phyloP scores from a whole-genome alignment of 1,140 invertebrate species.

The Drosophila lacertosa region DNA sequence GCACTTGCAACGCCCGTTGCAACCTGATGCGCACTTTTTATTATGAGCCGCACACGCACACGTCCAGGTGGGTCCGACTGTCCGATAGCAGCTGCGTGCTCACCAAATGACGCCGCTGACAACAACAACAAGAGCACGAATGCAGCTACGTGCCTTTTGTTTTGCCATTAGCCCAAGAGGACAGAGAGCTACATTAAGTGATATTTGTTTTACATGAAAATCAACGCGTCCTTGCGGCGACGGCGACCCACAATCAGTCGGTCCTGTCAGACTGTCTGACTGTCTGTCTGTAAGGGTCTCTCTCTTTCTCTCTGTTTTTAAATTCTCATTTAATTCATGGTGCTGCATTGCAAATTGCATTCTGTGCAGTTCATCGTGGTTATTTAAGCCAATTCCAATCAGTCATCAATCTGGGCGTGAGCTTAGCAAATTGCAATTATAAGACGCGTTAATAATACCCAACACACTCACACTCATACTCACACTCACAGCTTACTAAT shows the following conservation, averaged over 20 bases:
- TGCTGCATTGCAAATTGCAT: constrained; percentile 61
- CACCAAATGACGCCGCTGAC: constrained; percentile 30
- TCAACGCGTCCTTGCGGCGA: constrained; percentile 60
- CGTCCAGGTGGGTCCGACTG: constrained; percentile 31
- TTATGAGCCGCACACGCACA: constrained; percentile 76
- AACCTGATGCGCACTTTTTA: constrained; percentile 79
- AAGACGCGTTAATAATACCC: constrained; percentile 48
- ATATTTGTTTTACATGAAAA: constrained; percentile 82
- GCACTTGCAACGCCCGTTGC: constrained; percentile 30
- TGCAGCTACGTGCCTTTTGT: constrained; percentile 69
- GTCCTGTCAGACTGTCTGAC: constrained; percentile 5
- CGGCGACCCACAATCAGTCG: constrained; percentile 8
- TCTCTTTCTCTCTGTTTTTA: constrained; percentile 8
- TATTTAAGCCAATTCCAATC: constrained; percentile 70
- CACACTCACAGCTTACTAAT: constrained; percentile 43
- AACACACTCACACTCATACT: constrained; percentile 25
- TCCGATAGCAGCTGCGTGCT: constrained; percentile 39
- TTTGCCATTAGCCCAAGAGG: constrained; percentile 68
- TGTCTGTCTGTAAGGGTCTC: neutral
- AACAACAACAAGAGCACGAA: neutral
- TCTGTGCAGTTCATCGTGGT: constrained; percentile 57
- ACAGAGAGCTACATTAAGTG: constrained; percentile 67
- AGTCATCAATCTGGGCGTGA: constrained; percentile 50
- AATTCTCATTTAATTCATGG: constrained; percentile 68
- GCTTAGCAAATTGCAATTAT: constrained; percentile 54